These are phyloP conservation scores for Mustela nigripes DNA, from an alignment of 2,113 vertebrate species.

Conservation along the genomic window DNA sequence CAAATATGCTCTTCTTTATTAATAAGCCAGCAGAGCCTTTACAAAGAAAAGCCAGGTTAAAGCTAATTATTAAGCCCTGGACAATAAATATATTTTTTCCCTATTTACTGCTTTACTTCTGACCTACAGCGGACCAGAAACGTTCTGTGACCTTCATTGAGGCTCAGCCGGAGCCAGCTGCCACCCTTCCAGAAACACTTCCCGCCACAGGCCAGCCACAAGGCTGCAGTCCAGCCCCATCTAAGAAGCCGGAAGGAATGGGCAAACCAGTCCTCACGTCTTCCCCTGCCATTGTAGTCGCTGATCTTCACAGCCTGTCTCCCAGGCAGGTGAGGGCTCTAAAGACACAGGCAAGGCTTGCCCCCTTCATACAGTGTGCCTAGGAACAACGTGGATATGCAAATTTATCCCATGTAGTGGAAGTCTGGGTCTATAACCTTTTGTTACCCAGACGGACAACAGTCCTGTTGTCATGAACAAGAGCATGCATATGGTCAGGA, in stretches of 20 bases:
- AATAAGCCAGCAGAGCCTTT: constrained; percentile 35
- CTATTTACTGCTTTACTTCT: constrained; percentile 62
- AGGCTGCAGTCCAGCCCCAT: constrained; percentile 78
- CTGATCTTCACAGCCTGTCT: constrained; percentile 91
- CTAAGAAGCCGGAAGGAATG: constrained; percentile 77
- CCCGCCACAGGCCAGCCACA: constrained; percentile 58
- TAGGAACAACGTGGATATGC: background rate
- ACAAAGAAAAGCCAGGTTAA: constrained; percentile 24
- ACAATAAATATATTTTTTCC: background rate
- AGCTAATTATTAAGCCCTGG: background rate
- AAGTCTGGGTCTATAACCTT: background rate
- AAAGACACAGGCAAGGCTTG: background rate
- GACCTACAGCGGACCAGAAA: constrained; percentile 93
- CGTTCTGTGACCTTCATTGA: constrained; percentile 98
- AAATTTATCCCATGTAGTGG: background rate
- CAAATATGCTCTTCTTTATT: background rate
- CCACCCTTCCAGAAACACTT: background rate
- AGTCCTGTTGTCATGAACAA: background rate
- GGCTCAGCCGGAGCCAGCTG: constrained; percentile 84
- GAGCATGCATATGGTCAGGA: background rate
- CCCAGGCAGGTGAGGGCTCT: constrained; percentile 88
- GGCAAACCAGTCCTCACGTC: constrained; percentile 86
- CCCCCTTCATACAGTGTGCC: background rate
- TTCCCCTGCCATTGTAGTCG: constrained; percentile 88
- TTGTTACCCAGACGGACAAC: background rate